Evolutionary conservation across 2,888 invertebrate genomes (phyloP).

Genomic region (Drosophila planitibia): DNA sequence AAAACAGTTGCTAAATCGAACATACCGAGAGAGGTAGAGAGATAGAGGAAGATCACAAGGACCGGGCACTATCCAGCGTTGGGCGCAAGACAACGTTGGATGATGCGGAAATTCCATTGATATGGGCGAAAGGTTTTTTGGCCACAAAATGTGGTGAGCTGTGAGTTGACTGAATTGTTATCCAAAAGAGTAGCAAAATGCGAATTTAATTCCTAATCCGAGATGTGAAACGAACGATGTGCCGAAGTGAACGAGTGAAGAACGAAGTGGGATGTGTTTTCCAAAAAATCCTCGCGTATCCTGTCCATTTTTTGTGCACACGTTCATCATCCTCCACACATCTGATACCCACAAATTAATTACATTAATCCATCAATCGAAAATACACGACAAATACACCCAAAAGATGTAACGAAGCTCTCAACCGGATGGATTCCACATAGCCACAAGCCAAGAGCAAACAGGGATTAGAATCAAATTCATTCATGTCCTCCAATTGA

Average conservation of each 20-base stretch:
- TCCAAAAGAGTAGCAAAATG: constrained; percentile 54
- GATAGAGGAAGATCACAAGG: constrained; percentile 64
- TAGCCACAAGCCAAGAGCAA: constrained; percentile 33
- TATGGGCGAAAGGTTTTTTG: constrained; percentile 57
- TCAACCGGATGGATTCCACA: constrained; percentile 43
- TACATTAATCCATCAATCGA: constrained; percentile 44
- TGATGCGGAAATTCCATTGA: constrained; percentile 65
- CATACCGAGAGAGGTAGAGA: constrained; percentile 62
- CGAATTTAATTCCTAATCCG: constrained; percentile 56
- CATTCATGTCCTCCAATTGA: constrained; percentile 39
- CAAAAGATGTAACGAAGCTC: constrained; percentile 41
- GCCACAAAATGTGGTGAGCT: constrained; percentile 58
- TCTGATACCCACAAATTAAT: constrained; percentile 40
- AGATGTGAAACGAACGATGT: constrained; percentile 44
- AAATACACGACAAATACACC: constrained; percentile 31
- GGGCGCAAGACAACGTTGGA: constrained; percentile 71
- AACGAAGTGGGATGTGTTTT: constrained; percentile 51
- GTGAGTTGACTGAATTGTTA: constrained; percentile 37
- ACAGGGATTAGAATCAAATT: constrained; percentile 33
- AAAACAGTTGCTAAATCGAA: constrained; percentile 56
- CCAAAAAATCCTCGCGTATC: constrained; percentile 60
- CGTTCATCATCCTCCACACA: constrained; percentile 49
- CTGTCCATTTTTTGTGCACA: constrained; percentile 53
- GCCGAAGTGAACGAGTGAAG: constrained; percentile 55
- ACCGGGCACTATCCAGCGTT: constrained; percentile 72